These are phyloP conservation scores for Copsychus sechellarum DNA, from an alignment of 2,113 vertebrate genomes.

Conservation along the genomic window DNA sequence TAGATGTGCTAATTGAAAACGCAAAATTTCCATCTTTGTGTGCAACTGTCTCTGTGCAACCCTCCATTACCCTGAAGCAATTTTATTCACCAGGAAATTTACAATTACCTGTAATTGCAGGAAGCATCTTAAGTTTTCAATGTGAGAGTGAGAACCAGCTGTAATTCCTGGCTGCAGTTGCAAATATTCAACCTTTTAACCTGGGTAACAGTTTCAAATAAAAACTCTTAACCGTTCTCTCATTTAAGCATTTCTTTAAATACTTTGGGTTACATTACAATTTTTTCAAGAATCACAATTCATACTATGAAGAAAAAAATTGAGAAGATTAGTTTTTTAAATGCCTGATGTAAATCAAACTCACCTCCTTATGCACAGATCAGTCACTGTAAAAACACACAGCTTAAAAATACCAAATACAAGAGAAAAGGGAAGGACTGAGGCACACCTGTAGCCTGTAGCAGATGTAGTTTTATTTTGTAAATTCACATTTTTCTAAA, in stretches of 20 bases:
- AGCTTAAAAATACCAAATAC: background rate
- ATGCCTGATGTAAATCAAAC: background rate
- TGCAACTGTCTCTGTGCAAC: background rate
- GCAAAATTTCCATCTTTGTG: background rate
- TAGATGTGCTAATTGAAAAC: background rate
- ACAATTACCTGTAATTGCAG: conserved; percentile 1
- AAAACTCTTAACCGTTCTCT: background rate
- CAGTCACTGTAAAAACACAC: background rate
- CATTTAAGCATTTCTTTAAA: background rate
- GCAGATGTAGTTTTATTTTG: background rate
- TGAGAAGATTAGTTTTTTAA: background rate
- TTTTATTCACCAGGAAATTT: background rate
- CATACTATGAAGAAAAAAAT: background rate
- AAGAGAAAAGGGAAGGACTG: background rate
- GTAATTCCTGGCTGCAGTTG: background rate
- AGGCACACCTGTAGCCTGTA: background rate
- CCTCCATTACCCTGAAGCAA: background rate
- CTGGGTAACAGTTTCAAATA: background rate
- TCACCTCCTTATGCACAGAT: background rate
- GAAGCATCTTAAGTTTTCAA: background rate
- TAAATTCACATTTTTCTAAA: background rate
- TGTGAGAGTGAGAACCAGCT: background rate
- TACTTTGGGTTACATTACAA: background rate
- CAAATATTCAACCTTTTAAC: background rate
- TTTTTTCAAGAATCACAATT: background rate